A percentile compares a stretch with the other conserved stretches of the same genome.
phyloP scores from a whole-genome alignment of 2,888 invertebrate genomes.

The Habrosyne pyritoides region DNA sequence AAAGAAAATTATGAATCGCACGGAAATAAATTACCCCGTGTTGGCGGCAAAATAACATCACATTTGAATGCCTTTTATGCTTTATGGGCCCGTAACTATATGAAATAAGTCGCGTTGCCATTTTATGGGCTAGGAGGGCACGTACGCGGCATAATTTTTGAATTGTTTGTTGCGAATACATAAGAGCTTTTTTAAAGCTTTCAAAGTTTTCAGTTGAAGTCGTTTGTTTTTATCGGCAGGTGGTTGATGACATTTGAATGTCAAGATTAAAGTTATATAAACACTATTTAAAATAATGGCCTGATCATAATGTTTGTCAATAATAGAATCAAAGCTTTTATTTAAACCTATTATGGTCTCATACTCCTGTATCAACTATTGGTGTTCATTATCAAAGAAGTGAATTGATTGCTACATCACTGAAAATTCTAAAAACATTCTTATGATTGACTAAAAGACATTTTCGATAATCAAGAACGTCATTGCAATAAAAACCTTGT shows the following conservation, averaged over 20 bases:
- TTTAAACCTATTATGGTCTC: too few species aligned
- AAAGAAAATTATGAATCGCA: constrained; percentile 84
- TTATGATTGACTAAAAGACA: too few species aligned
- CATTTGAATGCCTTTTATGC: constrained; percentile 84
- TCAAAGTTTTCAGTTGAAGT: neutral
- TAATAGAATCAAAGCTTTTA: too few species aligned
- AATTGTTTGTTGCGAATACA: constrained; percentile 63
- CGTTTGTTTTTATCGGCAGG: neutral
- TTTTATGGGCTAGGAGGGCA: constrained; percentile 78
- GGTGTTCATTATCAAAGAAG: too few species aligned
- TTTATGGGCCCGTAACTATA: constrained; percentile 81
- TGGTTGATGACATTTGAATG: neutral
- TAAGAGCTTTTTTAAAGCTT: constrained; percentile 4
- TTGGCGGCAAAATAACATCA: constrained; percentile 84
- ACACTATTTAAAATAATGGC: neutral
- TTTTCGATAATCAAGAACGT: too few species aligned
- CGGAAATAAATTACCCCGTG: constrained; percentile 82
- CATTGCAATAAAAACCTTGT: too few species aligned
- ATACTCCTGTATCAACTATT: too few species aligned
- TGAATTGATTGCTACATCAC: too few species aligned
- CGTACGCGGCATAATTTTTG: constrained; percentile 78
- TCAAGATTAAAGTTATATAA: neutral
- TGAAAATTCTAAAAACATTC: too few species aligned
- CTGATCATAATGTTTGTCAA: too few species aligned
- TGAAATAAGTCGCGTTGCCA: constrained; percentile 75